Evolutionary conservation across 2,888 invertebrate genomes (phyloP).

Genomic region (Phymatocera aterrima): DNA sequence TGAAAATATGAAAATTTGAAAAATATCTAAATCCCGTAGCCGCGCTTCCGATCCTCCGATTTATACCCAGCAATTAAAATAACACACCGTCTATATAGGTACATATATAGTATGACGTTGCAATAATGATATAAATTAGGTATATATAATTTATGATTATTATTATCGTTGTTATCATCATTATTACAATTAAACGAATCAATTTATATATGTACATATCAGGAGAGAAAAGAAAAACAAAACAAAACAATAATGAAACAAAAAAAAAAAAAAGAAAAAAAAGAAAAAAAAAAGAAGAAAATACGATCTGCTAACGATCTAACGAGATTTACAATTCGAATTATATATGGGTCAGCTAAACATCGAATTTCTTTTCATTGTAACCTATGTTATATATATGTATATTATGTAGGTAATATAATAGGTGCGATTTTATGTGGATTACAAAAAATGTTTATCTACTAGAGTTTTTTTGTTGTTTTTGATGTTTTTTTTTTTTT

Average conservation of each 20-base stretch:
- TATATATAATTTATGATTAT: too few species aligned
- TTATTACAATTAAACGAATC: slow-evolving; percentile 48
- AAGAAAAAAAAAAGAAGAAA: too few species aligned
- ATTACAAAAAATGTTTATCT: background rate
- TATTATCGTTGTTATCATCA: background rate
- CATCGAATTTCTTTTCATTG: slow-evolving; percentile 44
- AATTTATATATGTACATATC: slow-evolving; percentile 67
- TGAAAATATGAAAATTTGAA: background rate
- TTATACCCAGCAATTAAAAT: background rate
- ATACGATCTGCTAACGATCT: slow-evolving; percentile 63
- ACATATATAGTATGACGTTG: too few species aligned
- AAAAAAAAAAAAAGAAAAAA: too few species aligned
- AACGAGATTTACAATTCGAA: background rate
- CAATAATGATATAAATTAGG: too few species aligned
- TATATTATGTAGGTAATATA: background rate
- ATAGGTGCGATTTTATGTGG: background rate
- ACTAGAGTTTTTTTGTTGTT: slow-evolving; percentile 1
- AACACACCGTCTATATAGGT: background rate
- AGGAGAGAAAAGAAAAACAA: too few species aligned
- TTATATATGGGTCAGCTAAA: slow-evolving; percentile 18
- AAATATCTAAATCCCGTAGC: background rate
- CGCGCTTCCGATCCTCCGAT: background rate
- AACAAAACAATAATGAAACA: too few species aligned
- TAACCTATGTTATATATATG: background rate
- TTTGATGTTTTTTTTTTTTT: too few species aligned